Conservation (phyloP, 2,113 vertebrate genomes). For the Gobius niger region DNA sequence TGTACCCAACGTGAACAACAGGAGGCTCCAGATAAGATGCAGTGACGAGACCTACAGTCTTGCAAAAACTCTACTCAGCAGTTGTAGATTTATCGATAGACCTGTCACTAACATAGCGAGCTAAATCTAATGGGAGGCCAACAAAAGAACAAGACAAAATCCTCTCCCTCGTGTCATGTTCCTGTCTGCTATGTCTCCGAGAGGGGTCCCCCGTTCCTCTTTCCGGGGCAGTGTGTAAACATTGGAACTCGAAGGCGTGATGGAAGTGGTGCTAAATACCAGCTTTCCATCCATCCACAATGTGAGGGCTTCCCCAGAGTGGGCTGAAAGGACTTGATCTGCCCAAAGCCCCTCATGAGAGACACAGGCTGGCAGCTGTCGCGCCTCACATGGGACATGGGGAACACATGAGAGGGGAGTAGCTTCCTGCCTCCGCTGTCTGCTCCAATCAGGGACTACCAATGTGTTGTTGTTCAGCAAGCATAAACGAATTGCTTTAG, state of each 20-base stretch:
- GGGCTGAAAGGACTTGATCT: slow-evolving; percentile 19
- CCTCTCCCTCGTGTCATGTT: not conserved
- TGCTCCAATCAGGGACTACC: not conserved
- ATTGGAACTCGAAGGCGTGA: not conserved
- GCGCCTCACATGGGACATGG: slow-evolving; percentile 17
- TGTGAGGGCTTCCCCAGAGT: slow-evolving; percentile 1
- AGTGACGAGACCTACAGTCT: too few species aligned
- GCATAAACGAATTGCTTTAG: too few species aligned
- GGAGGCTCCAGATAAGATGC: too few species aligned
- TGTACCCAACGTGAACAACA: too few species aligned
- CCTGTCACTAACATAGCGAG: too few species aligned
- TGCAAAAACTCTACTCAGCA: too few species aligned
- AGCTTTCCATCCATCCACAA: not conserved
- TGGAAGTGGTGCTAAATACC: not conserved
- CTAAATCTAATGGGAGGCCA: not conserved
- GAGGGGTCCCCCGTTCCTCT: not conserved
- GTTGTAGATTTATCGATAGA: too few species aligned
- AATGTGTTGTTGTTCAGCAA: too few species aligned
- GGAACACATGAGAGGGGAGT: not conserved
- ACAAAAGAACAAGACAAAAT: not conserved
- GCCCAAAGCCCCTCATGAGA: slow-evolving; percentile 46
- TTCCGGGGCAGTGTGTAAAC: not conserved
- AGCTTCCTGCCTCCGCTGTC: not conserved
- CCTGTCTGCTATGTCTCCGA: not conserved
- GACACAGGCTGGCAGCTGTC: slow-evolving; percentile 69